Conservation (phyloP, 2,113 vertebrate species). For the Amphiprion percula region DNA sequence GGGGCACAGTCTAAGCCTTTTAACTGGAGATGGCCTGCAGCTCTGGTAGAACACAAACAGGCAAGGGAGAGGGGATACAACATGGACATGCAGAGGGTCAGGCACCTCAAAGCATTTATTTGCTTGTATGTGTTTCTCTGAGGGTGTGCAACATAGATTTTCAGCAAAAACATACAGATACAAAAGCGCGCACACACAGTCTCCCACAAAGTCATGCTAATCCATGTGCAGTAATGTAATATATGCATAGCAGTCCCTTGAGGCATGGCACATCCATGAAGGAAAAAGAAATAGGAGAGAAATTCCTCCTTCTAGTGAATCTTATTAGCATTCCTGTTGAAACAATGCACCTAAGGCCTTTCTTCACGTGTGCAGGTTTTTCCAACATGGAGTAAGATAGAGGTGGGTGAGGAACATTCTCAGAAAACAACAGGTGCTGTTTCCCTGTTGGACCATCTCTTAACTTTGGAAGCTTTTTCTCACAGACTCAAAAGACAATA, state of each 20-base stretch:
- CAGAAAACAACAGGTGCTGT: slow-evolving; percentile 39
- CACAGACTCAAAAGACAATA: slow-evolving; percentile 42
- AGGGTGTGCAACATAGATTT: not conserved
- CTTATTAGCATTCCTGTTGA: slow-evolving; percentile 67
- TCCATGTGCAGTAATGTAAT: slow-evolving; percentile 54
- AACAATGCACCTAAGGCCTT: slow-evolving; percentile 24
- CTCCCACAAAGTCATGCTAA: slow-evolving; percentile 35
- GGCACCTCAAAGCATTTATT: slow-evolving; percentile 17
- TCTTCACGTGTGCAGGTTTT: slow-evolving; percentile 23
- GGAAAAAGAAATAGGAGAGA: slow-evolving; percentile 47
- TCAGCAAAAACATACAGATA: not conserved
- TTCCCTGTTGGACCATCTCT: slow-evolving; percentile 33
- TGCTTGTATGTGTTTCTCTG: slow-evolving; percentile 19
- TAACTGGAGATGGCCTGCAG: slow-evolving; percentile 52
- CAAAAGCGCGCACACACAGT: slow-evolving; percentile 22
- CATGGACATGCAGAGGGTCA: slow-evolving; percentile 14
- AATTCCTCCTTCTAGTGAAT: slow-evolving; percentile 50
- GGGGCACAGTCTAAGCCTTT: not conserved
- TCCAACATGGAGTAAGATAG: slow-evolving; percentile 4
- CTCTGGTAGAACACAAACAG: slow-evolving; percentile 9
- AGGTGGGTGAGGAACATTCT: slow-evolving; percentile 34
- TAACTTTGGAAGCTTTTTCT: slow-evolving; percentile 28
- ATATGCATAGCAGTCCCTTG: slow-evolving; percentile 50
- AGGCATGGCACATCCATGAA: slow-evolving; percentile 42
- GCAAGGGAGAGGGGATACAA: slow-evolving; percentile 7